Conservation (phyloP, 2,113 vertebrate genomes). For the Oostethus manadensis region DNA sequence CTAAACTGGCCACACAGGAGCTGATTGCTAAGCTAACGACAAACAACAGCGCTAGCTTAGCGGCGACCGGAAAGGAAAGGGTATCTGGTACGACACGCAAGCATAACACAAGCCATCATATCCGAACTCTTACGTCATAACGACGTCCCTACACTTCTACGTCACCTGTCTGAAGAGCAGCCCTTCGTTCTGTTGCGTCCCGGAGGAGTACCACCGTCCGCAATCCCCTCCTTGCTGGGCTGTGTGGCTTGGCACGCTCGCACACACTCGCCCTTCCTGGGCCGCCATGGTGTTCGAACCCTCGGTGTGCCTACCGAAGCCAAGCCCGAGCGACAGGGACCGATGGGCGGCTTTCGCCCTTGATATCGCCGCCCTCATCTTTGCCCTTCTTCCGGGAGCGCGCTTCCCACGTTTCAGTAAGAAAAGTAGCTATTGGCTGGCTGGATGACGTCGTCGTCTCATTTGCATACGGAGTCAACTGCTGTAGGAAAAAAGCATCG, state of each 20-base stretch:
- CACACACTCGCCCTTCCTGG: background rate
- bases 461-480: too few relatives aligned
- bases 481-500: too few relatives aligned
- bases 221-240: background rate
- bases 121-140: too few relatives aligned
- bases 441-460: too few relatives aligned
- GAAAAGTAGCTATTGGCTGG: too few relatives aligned
- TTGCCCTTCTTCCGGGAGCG: background rate
- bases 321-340: constrained; percentile 24
- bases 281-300: constrained; percentile 16
- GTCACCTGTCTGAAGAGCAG: constrained; percentile 69
- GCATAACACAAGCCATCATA: too few relatives aligned
- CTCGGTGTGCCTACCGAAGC: constrained; percentile 14
- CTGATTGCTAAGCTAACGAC: background rate
- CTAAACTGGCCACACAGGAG: too few relatives aligned
- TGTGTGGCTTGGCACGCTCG: rapidly evolving
- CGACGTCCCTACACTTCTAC: rapidly evolving
- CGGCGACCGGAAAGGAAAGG: background rate
- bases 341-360: constrained; percentile 3
- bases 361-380: constrained; percentile 52
- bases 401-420: too few relatives aligned
- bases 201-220: constrained; percentile 32
- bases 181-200: constrained; percentile 36
- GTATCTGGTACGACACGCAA: too few relatives aligned
- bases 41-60: background rate